Base-by-base conservation (phyloP, 2,113 vertebrate genomes). In the Sprattus sprattus region DNA sequence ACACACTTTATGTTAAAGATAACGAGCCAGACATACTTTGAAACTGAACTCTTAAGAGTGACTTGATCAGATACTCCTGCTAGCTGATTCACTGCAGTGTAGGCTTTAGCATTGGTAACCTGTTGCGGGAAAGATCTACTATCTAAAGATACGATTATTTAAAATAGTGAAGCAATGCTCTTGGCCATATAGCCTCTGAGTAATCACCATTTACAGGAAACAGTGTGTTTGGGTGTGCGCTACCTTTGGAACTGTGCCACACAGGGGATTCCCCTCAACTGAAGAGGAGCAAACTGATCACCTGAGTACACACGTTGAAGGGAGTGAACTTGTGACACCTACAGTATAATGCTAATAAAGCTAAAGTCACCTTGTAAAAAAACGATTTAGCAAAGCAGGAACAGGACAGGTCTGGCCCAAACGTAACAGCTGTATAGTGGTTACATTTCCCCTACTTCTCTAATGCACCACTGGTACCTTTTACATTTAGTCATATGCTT, bases 171-270 rank as follows among this genome's bases (percentile, higher is more conserved):
- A 47, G 22, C 8, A 1, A 75, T 75, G 67, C 22, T 28, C n/a
- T 75, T n/a, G 22, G 71, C 28, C 25, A 4, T 87, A 13, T 39
- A 39, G 39, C 39, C 39, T 39, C 39, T 39, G 39, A 39, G 39
- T 39, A 49, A 86, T 87, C 83, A 89, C 87, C 87, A 88, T 86
- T 85, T 89, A 88, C 87, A 84, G 88, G 64, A 85, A 86, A 46
- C 39, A 47, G 83, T 50, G 75, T 78, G 44, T 16, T 20, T 15
- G 32, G 6, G 16, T 46, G 32, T 45, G 57, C 4, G 39, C n/a
- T 39, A 81, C 7, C 45, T 45, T 45, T 81, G 64, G 11, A 9
- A 11, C 46, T 88, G 82, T 88, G 85, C 81, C 85, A 88, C 82
- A 64, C 22, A 81, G 1, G 88, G 89, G 87, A 86, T 85, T 91